Evolutionary conservation across 2,113 vertebrate genomes (phyloP).

Genomic region (Lepidothrix coronata): DNA sequence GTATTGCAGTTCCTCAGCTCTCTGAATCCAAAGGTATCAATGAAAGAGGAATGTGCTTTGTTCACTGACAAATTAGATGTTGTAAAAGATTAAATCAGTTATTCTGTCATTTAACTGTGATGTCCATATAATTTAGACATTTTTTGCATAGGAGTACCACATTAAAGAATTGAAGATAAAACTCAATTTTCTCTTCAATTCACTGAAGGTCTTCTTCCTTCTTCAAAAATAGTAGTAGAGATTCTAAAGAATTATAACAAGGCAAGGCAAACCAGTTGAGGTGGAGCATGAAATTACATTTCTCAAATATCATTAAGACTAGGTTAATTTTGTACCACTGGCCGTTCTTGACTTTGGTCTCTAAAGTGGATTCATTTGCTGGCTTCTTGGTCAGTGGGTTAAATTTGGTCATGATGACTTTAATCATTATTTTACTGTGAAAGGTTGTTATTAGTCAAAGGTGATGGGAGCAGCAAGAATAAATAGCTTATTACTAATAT

Average conservation of each 20-base stretch:
- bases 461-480: constrained; percentile 15
- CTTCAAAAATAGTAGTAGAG: neutral
- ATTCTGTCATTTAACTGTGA: neutral
- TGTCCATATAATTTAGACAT: neutral
- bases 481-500: constrained; percentile 52
- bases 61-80: neutral
- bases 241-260: neutral
- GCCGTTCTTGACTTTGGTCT: constrained; percentile 36
- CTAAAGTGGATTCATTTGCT: neutral
- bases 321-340: constrained; percentile 27
- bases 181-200: neutral
- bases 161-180: neutral
- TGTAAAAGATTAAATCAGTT: neutral
- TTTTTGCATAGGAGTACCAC: neutral
- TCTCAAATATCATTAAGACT: constrained; percentile 31
- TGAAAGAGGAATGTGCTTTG: neutral
- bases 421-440: neutral
- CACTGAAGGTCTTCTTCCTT: neutral
- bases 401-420: constrained; percentile 12
- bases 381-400: neutral
- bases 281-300: constrained; percentile 54
- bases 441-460: constrained; percentile 38
- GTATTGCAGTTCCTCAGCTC: neutral
- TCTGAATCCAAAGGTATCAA: neutral
- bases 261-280: constrained; percentile 23